A percentile compares a stretch with the other conserved stretches of the same genome.
phyloP scores from a whole-genome alignment of 2,113 vertebrate genomes.

The Psophia crepitans region DNA sequence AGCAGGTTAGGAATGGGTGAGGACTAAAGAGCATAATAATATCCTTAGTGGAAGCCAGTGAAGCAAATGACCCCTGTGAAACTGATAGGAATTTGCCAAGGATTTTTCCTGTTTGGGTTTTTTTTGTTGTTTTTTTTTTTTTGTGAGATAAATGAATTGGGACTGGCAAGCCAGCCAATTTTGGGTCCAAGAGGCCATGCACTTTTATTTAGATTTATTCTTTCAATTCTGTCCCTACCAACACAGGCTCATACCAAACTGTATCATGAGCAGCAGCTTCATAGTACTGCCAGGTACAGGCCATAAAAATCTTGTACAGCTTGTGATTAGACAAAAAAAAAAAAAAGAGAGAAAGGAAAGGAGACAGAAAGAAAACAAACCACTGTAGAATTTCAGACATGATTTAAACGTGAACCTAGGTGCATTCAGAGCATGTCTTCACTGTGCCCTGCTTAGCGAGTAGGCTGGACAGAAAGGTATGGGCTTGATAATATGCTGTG shows the following conservation, averaged over 20 bases:
- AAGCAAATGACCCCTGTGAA: conserved; percentile 28
- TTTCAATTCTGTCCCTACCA: neutral
- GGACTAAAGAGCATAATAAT: conserved; percentile 40
- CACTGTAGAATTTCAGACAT: neutral
- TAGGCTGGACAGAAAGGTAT: neutral
- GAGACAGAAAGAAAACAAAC: rapidly evolving
- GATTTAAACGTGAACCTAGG: neutral
- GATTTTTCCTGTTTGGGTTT: neutral
- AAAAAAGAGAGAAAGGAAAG: too few relatives aligned
- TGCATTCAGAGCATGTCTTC: neutral
- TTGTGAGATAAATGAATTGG: neutral
- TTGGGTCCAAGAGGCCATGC: neutral
- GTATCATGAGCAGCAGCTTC: neutral
- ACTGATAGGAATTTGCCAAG: conserved; percentile 34
- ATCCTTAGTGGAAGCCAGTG: conserved; percentile 30
- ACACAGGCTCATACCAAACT: neutral
- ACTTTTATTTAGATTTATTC: conserved; percentile 22
- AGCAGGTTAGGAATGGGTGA: conserved; percentile 48
- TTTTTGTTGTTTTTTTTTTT: neutral
- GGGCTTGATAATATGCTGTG: neutral
- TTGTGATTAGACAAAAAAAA: neutral
- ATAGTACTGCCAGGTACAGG: neutral
- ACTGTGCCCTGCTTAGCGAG: neutral
- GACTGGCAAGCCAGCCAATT: neutral
- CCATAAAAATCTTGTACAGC: neutral